Evolutionary conservation across 2,113 vertebrate genomes (phyloP), one percentile per base, ranked within the genome.

Genomic region (Melanotaenia duboulayi): DNA sequence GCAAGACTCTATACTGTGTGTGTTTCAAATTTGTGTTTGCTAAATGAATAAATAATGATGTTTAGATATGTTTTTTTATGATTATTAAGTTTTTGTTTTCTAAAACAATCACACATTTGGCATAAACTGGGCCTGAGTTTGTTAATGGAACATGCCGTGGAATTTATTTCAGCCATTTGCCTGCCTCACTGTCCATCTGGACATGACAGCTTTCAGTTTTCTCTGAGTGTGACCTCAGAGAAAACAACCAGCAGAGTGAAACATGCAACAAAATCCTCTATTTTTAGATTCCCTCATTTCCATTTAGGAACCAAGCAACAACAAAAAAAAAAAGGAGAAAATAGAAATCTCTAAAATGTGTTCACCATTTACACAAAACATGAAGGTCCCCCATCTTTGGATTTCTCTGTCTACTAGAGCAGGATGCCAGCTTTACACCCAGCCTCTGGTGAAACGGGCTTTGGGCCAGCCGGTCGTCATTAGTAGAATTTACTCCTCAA

Each of bases 401-500:
- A 77, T 68, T 82, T 76, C 70, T 64, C 78, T 44, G n/a, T 80
- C 70, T 76, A 66, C 39, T 68, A 28, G 72, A 87, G 75, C 84
- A 78, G 69, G 56, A 80, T 76, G 65, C 50, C 73, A 39, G 73
- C 67, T 84, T 80, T 58, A 60, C 39, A 32, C 60, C 50, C 35
- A 25, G 58, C 48, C 63, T 23, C 49, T 11, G 22, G 62, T 16
- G 32, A 57, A 67, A 24, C 3, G 32, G 74, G 76, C 70, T 19
- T 4, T 6, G 25, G 82, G 77, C 74, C 86, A 83, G 69, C 44
- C 64, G 11, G 52, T 61, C 57, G 49, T 87, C 82, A 83, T 87
- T 82, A 80, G 48, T 40, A 81, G 67, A 78, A 85, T 84, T 83
- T 82, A 83, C 71, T 73, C 63, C 63, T 65, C 40, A 11, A 35